Conservation (phyloP, 1,140 invertebrate species). For the Neodiprion pinetum region DNA sequence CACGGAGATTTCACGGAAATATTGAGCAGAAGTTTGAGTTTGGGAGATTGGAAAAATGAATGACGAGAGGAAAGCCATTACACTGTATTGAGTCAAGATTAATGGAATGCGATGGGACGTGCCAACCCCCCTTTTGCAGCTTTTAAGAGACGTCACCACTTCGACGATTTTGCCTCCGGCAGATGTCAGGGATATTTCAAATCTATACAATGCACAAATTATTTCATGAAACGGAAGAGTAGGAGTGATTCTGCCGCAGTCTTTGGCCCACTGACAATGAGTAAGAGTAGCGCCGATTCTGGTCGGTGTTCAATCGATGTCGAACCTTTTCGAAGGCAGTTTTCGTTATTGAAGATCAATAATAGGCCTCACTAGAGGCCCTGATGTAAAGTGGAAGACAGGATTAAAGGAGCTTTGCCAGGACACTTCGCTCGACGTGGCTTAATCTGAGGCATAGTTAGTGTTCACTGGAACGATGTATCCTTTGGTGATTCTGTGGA, state of each 20-base stretch:
- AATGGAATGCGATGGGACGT: neutral
- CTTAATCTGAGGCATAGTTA: conserved; percentile 1
- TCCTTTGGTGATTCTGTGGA: neutral
- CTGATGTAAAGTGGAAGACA: neutral
- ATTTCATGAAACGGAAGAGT: neutral
- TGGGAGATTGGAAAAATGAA: neutral
- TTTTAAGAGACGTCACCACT: neutral
- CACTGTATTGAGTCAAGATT: neutral
- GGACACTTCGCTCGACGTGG: neutral
- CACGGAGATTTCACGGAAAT: neutral
- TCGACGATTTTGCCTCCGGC: neutral
- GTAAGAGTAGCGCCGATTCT: neutral
- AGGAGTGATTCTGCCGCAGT: neutral
- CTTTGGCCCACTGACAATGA: neutral
- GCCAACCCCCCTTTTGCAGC: neutral
- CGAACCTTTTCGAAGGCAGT: neutral
- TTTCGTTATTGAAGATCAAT: neutral
- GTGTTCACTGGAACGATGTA: neutral
- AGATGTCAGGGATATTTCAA: neutral
- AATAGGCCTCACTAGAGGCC: neutral
- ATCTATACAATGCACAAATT: neutral
- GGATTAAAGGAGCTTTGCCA: neutral
- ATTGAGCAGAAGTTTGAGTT: neutral
- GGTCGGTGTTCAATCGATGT: neutral
- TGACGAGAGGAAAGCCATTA: neutral